Evolutionary conservation across 2,888 invertebrate species (phyloP), one percentile per base, ranked within the genome.

Genomic region (Mesochorus sp.): DNA sequence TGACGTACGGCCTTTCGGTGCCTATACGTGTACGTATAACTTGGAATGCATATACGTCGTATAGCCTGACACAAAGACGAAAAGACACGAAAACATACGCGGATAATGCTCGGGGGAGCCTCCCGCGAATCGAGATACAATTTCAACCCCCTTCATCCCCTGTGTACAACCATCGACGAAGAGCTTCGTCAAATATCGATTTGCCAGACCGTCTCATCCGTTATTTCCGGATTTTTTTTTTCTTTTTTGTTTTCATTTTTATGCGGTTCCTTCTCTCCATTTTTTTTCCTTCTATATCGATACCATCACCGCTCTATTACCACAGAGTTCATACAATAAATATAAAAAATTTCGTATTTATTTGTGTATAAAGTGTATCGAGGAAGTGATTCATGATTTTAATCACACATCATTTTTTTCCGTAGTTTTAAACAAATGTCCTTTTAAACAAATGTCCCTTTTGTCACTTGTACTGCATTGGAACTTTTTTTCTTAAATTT

Each of bases 151-250:
- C 42, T 61, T 28, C 37, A n/a, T 12, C 57, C 31, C 28, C 26
- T 5, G n/a, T n/a, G n/a, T n/a, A n/a, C 3, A 39, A 39, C 47
- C 71, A 14, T 37, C 53, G 26, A 61, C 53, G 53, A 79, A 61
- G 51, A 39, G 78, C 74, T 75, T 71, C 70, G 74, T 79, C 74
- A 74, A 79, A 79, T 71, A 79, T 79, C 74, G 78, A 79, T 79
- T 79, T 79, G 64, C 67, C 68, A 72, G 72, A 72, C 53, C 66
- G 49, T 72, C 62, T 53, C 74, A 31, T 71, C 31, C 70, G 66
- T 71, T 34, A 66, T 66, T 64, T 55, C 14, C 51, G 19, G 49
- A 26, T 55, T 12, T 71, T 49, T 57, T 59, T n/a, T 61, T 75
- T 61, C 61, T 6, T 28, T 17, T 37, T 55, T 12, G 53, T 31